Evolutionary conservation across 2,113 vertebrate species (phyloP), one percentile per base, ranked within the genome.

Genomic region (Ammodytes marinus): DNA sequence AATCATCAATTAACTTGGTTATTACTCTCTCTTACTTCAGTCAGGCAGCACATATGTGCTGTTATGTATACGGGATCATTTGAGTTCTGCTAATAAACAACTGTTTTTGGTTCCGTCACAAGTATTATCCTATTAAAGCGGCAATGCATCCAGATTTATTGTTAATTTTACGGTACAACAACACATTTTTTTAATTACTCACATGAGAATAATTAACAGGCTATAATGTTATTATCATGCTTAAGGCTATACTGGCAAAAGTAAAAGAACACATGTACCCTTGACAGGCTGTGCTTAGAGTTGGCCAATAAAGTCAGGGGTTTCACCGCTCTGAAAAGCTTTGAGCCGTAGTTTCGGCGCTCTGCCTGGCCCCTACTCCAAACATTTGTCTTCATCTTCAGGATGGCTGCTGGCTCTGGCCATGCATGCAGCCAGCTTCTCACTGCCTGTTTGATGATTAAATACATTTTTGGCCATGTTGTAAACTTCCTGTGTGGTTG

Each of bases 401-500:
- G 78, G 69, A 80, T 39, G 83, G 66, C 88, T 87, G 86, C 87
- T 87, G 86, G 88, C 79, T 91, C 76, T 55, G 79, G 84, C 79
- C 74, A 79, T 67, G 79, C 74, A 79, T 67, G 79, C 86, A 45
- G 76, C 89, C 90, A 83, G 86, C 83, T 89, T 85, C 76, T 80
- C 15, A 2, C 86, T 55, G 86, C 88, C 74, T 57, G 76, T 89
- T 90, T 89, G 91, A 94, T 93, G 92, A 95, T 93, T 95, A 90
- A 95, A 93, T 90, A 72, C 84, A 73, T 93, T 94, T 94, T 89
- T 68, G 73, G 77, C 89, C 90, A 68, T 87, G 90, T 91, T 87
- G 88, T 93, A 94, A 94, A 93, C 91, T 95, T 96, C 92, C 93
- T 94, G 94, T 92, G 91, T 75, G 93, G 92, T 89, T 93, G 81